Conservation (phyloP, 2,797 vertebrate species). For the Poecile montanus region DNA sequence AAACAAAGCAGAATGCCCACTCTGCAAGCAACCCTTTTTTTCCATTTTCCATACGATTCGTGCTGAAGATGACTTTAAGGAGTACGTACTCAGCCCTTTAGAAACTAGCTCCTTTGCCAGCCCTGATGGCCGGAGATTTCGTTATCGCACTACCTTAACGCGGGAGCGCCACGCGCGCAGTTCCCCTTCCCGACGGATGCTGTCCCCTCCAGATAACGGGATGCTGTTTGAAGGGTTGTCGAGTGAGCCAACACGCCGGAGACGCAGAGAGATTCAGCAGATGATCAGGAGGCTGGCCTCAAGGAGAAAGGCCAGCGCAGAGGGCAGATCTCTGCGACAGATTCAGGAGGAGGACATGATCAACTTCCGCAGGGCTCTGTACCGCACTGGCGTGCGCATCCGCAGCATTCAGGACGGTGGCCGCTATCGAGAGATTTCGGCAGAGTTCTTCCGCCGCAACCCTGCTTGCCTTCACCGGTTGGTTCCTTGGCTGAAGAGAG, state of each 20-base stretch:
- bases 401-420: slow-evolving; percentile 87
- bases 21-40: slow-evolving; percentile 93
- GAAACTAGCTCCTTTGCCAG: slow-evolving; percentile 85
- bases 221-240: slow-evolving; percentile 86
- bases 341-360: slow-evolving; percentile 89
- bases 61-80: slow-evolving; percentile 91
- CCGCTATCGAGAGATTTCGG: slow-evolving; percentile 88
- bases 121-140: slow-evolving; percentile 84
- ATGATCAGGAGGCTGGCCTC: slow-evolving; percentile 84
- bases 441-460: slow-evolving; percentile 90
- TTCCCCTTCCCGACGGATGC: slow-evolving; percentile 72
- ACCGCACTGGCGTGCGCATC: slow-evolving; percentile 86
- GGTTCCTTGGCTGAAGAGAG: slow-evolving; percentile 92
- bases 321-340: slow-evolving; percentile 79
- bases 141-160: slow-evolving; percentile 90
- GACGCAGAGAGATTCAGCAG: slow-evolving; percentile 79
- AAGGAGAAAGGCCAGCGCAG: slow-evolving; percentile 78
- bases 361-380: slow-evolving; percentile 89
- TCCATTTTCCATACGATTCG: slow-evolving; percentile 90
- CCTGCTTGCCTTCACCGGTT: slow-evolving; percentile 93
- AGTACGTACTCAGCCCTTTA: slow-evolving; percentile 82
- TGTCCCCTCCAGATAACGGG: slow-evolving; percentile 83
- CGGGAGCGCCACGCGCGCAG: slow-evolving; percentile 70
- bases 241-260: slow-evolving; percentile 33
- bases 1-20: slow-evolving; percentile 96